These are phyloP conservation scores for Saturnia japonica DNA, from an alignment of 2,888 invertebrate genomes.

Conservation along the genomic window DNA sequence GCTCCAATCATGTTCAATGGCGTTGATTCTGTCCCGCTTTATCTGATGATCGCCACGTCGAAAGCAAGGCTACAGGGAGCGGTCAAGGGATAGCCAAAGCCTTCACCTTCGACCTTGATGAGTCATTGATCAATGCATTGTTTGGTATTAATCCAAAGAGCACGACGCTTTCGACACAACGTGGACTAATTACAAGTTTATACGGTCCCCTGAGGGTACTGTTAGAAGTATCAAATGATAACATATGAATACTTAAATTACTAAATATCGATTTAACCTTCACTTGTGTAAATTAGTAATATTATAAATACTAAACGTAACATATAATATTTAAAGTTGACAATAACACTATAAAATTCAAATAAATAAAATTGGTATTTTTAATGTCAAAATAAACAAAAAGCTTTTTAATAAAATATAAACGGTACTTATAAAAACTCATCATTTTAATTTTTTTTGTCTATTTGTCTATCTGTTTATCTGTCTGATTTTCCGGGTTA, in stretches of 20 bases:
- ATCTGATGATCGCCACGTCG: constrained; percentile 63
- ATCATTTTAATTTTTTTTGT: too few relatives aligned
- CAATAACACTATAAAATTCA: neutral
- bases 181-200: constrained; percentile 65
- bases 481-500: too few relatives aligned
- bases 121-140: constrained; percentile 63
- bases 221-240: constrained; percentile 11
- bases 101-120: constrained; percentile 71
- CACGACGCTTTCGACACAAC: constrained; percentile 53
- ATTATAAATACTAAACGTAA: neutral
- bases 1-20: constrained; percentile 53
- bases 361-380: too few relatives aligned
- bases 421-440: too few relatives aligned
- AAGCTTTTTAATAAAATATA: too few relatives aligned
- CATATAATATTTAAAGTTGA: neutral
- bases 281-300: neutral
- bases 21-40: constrained; percentile 48
- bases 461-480: too few relatives aligned
- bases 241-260: constrained; percentile 10
- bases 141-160: constrained; percentile 69
- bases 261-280: neutral
- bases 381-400: too few relatives aligned
- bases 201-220: constrained; percentile 43
- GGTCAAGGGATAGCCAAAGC: constrained; percentile 72
- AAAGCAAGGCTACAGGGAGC: constrained; percentile 75